Evolutionary conservation across 2,888 invertebrate genomes (phyloP), one percentile per base, ranked within the genome.

Genomic region (Thera obeliscata): DNA sequence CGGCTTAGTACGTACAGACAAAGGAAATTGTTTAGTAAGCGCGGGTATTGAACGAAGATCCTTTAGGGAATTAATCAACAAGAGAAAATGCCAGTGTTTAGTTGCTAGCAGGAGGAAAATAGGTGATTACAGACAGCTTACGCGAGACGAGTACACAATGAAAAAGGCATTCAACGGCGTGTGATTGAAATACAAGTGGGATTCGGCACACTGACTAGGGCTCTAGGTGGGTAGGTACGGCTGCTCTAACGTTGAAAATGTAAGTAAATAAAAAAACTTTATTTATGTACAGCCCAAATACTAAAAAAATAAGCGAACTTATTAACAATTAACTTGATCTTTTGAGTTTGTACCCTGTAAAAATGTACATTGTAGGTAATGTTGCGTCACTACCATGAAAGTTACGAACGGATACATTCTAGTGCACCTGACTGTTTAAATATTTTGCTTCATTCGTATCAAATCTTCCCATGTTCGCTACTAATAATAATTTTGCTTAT

Each of bases 41-140:
- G 64, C 55, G 50, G 64, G 69, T 62, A 69, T 72, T 70, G 70
- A 62, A 60, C 41, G 57, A 56, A 71, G 64, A 67, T 66, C 72
- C 67, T 70, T 64, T 67, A 56, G 56, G 67, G 66, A 67, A 57
- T 61, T 64, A 64, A 69, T 71, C 64, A 64, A 57, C 54, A 56
- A n/a, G 7, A 54, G 22, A 56, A 58, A 61, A 43, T 61, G 2
- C 52, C 8, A 36, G 58, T 58, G 61, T 68, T 54, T 61, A n/a
- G 5, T 4, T 61, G 6, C 35, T 6, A 54, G 48, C 48, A 61
- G 57, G 54, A 41, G 49, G 56, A 52, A 46, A 38, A 38, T 12
- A 36, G 38, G 35, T 46, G 46, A 36, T 56, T 54, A 52, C 60
- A 52, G 7, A 12, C 5, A 56, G 41, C 56, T 55, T 55, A 52